A percentile compares a stretch with the other conserved stretches of the same genome.
These are phyloP conservation scores for Perca fluviatilis DNA, from an alignment of 2,113 vertebrate species.

Conservation along the genomic window DNA sequence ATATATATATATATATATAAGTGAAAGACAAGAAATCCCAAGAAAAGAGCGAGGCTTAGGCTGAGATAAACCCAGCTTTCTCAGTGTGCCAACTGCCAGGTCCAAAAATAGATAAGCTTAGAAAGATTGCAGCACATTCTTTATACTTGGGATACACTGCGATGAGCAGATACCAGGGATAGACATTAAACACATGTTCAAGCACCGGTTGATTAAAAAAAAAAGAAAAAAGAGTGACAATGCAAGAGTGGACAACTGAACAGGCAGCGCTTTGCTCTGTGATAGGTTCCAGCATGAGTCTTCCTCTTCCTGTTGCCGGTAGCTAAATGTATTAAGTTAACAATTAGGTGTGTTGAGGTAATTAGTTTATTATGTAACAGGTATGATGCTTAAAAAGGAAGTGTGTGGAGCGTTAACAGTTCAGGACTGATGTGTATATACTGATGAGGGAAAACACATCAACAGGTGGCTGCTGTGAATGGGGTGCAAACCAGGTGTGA, in stretches of 20 bases:
- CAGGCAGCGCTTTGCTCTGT: neutral
- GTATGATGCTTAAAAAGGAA: neutral
- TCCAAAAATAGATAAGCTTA: slow-evolving; percentile 37
- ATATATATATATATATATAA: neutral
- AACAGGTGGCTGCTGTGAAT: neutral
- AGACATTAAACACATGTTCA: slow-evolving; percentile 19
- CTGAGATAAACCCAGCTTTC: slow-evolving; percentile 12
- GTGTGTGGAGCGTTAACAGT: neutral
- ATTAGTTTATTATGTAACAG: neutral
- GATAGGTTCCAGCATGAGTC: neutral
- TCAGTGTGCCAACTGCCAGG: neutral
- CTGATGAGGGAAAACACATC: neutral
- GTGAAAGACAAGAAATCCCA: slow-evolving; percentile 9
- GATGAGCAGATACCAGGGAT: neutral
- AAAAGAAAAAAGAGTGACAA: too few species aligned
- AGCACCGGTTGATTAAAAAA: neutral
- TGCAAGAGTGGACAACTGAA: neutral
- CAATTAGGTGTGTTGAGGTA: neutral
- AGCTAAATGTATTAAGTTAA: neutral
- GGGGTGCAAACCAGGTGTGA: neutral
- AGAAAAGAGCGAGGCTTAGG: neutral
- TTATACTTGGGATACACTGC: neutral
- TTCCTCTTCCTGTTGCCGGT: neutral
- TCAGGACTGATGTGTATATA: neutral
- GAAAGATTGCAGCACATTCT: neutral